Evolutionary conservation across 2,113 vertebrate genomes (phyloP).

Genomic region (Osmerus mordax): DNA sequence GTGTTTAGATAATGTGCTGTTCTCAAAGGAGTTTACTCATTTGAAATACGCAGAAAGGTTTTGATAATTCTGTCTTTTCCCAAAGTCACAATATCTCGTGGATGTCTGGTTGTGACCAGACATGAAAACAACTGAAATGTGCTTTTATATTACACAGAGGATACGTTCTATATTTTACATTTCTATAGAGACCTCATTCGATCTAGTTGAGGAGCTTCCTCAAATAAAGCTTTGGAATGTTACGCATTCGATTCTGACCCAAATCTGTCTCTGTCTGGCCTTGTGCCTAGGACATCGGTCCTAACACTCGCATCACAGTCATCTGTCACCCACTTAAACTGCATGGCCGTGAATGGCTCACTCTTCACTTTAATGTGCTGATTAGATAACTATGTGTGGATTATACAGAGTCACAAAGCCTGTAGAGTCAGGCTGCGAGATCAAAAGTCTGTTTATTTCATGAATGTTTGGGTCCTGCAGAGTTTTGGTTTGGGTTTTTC

Average conservation of each 20-base stretch:
- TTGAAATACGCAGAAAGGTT: neutral
- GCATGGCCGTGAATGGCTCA: too few species aligned
- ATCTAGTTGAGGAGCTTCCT: too few species aligned
- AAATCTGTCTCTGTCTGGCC: neutral
- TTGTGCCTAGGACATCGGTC: neutral
- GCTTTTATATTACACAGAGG: too few species aligned
- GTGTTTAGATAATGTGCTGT: neutral
- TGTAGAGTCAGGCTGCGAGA: too few species aligned
- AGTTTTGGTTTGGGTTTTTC: neutral
- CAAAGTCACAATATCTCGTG: neutral
- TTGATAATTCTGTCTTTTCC: neutral
- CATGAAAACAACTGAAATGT: too few species aligned
- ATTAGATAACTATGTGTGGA: neutral
- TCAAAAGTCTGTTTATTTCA: too few species aligned
- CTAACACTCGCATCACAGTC: neutral
- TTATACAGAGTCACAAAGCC: neutral
- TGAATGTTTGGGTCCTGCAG: neutral
- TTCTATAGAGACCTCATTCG: too few species aligned
- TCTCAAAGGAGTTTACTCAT: neutral
- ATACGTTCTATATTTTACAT: too few species aligned
- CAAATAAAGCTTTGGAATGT: slow-evolving; percentile 4
- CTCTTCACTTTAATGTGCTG: neutral
- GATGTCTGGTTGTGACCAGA: neutral
- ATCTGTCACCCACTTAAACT: neutral
- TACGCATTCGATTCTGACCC: neutral